phyloP scores from a whole-genome alignment of 2,888 invertebrate species.

The Protophormia terraenovae region DNA sequence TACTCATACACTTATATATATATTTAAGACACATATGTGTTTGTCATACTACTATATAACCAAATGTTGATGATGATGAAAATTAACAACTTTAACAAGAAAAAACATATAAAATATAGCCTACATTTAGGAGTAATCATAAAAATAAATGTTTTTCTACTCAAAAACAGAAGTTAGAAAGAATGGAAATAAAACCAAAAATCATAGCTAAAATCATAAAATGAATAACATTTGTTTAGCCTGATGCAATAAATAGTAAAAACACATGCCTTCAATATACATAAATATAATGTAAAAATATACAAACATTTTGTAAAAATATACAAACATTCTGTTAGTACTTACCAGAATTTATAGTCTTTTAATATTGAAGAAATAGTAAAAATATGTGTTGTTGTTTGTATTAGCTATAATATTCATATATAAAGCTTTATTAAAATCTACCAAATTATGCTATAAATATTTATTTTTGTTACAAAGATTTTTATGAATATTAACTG shows the following conservation, averaged over 20 bases:
- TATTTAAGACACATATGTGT: not conserved
- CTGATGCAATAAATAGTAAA: not conserved
- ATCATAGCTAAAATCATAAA: no score
- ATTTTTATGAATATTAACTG: conserved; percentile 21
- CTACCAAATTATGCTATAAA: not conserved
- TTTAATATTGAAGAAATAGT: not conserved
- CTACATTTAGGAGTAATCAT: conserved; percentile 37
- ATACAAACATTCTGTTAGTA: no score
- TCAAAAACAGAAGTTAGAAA: not conserved
- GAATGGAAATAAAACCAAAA: not conserved
- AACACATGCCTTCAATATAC: not conserved
- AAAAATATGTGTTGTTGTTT: no score
- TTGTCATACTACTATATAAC: not conserved
- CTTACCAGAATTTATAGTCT: not conserved
- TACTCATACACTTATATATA: not conserved
- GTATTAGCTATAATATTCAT: no score
- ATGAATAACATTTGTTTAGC: not conserved
- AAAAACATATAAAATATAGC: conserved; percentile 22
- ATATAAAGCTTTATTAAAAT: not conserved
- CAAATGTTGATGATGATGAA: conserved; percentile 62
- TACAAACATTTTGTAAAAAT: no score
- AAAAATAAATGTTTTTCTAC: conserved; percentile 24
- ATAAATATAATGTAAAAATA: not conserved
- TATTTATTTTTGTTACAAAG: not conserved
- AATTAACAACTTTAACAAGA: conserved; percentile 60